Base-by-base conservation (phyloP, 92 coral and sea anemone species). In the Siderastrea radians region DNA sequence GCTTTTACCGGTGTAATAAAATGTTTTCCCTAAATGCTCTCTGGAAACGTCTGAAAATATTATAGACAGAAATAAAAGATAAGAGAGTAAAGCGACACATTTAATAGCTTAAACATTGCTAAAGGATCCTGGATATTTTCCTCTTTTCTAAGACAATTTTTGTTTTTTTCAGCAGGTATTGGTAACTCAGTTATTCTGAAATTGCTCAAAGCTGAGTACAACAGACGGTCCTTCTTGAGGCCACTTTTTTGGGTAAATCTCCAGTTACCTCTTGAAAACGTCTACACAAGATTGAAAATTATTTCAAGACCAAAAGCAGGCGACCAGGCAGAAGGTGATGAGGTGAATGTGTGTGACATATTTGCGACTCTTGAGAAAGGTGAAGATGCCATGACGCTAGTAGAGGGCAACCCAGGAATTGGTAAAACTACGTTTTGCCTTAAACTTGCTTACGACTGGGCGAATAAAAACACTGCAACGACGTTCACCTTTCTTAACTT, bases 401-500 rank as follows among this genome's bases (percentile, higher is more conserved):
- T 49, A 3, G 75, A 71, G 38, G 75, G 75, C 6, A 71, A 9
- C 10, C 75, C 75, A 16, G 75, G 75, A 71, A 71, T 71, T 2
- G 75, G 75, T 14, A 71, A 71, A 16, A 71, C 75, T 7, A 71
- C 75, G 2, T 49, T 71, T 16, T 71, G 55, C 55, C 75, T 71
- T 71, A 71, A 71, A 47, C 75, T 71, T 49, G 75, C 75, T 46
- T 16, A 48, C 6, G 75, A 71, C 75, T 71, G 75, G 75, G 75
- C 55, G 14, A 15, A 71, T 71, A 55, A 48, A 49, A 45, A 45
- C 46, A 2, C 46, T 4, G 14, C 54, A 47, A 16, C 43, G 0
- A 9, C 50, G 4, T 46, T 15, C 47, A 45, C 75, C 2, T 73
- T 73, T 49, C 77, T 45, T 5, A 16, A 49, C 4, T 73, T 73